phyloP scores from a whole-genome alignment of 1,140 invertebrate species.

The Cylas formicarius region DNA sequence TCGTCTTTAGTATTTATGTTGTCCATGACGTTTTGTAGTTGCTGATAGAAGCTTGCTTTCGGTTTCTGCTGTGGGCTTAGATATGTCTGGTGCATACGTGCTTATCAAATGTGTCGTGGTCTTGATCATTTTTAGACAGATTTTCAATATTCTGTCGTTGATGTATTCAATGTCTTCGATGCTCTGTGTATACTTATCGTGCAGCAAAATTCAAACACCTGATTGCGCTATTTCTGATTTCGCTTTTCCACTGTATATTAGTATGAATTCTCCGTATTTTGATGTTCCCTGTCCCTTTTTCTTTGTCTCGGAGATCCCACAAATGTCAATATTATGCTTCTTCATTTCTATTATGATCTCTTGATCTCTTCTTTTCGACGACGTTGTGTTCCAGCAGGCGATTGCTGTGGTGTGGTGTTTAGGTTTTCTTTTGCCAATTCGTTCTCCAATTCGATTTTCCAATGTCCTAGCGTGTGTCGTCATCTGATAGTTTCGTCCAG shows the following conservation, averaged over 20 bases:
- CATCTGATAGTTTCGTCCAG: too few relatives aligned
- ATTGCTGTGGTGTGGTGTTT: too few relatives aligned
- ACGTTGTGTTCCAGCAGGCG: too few relatives aligned
- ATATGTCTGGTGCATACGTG: constrained; percentile 6
- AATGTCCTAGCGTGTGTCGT: too few relatives aligned
- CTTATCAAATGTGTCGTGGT: constrained; percentile 6
- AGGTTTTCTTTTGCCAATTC: too few relatives aligned
- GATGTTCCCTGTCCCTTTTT: not conserved
- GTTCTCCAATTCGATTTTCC: too few relatives aligned
- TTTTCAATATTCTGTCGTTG: constrained; percentile 6
- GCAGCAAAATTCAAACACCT: too few relatives aligned
- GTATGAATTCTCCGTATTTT: constrained; percentile 1
- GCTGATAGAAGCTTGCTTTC: constrained; percentile 6
- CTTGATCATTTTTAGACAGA: not conserved
- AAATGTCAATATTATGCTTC: constrained; percentile 7
- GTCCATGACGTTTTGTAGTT: too few relatives aligned
- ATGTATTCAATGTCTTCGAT: constrained; percentile 4
- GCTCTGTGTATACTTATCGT: too few relatives aligned
- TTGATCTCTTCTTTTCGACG: too few relatives aligned
- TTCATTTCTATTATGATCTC: constrained; percentile 5
- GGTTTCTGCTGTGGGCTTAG: constrained; percentile 5
- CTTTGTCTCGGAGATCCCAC: constrained; percentile 5
- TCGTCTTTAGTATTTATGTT: not conserved
- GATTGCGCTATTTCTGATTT: too few relatives aligned
- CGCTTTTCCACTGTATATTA: too few relatives aligned